These are phyloP conservation scores for Acleris holmiana DNA, from an alignment of 2,888 invertebrate species.

Conservation along the genomic window DNA sequence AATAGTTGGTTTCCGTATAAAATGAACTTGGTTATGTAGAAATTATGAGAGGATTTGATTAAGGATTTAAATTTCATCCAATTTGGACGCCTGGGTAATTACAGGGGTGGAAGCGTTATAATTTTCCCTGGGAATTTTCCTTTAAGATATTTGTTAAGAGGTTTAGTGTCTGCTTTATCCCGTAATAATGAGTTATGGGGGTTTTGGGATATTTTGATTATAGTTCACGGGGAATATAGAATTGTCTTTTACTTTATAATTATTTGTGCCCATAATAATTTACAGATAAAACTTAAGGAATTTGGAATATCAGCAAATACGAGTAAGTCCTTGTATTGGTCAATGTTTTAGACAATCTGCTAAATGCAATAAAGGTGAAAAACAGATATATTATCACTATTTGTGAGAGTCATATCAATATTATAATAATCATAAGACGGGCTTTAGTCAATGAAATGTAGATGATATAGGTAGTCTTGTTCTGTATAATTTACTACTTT, in stretches of 20 bases:
- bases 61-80: constrained; percentile 38
- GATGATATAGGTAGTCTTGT: no score
- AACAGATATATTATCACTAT: no score
- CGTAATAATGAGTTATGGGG: constrained; percentile 30
- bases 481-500: no score
- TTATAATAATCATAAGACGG: no score
- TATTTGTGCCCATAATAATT: no score
- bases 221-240: neutral
- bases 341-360: no score
- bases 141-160: constrained; percentile 35
- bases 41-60: constrained; percentile 32
- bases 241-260: neutral
- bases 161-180: constrained; percentile 33
- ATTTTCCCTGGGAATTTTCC: constrained; percentile 32
- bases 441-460: no score
- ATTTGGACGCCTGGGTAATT: constrained; percentile 33
- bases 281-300: no score
- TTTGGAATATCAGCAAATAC: no score
- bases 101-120: constrained; percentile 34
- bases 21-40: constrained; percentile 31
- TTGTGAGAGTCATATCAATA: no score
- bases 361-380: no score
- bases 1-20: constrained; percentile 26
- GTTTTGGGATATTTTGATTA: constrained; percentile 6
- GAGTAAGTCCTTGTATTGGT: no score